Conservation (phyloP, 2,113 vertebrate genomes). For the Aspiorhynchus laticeps region DNA sequence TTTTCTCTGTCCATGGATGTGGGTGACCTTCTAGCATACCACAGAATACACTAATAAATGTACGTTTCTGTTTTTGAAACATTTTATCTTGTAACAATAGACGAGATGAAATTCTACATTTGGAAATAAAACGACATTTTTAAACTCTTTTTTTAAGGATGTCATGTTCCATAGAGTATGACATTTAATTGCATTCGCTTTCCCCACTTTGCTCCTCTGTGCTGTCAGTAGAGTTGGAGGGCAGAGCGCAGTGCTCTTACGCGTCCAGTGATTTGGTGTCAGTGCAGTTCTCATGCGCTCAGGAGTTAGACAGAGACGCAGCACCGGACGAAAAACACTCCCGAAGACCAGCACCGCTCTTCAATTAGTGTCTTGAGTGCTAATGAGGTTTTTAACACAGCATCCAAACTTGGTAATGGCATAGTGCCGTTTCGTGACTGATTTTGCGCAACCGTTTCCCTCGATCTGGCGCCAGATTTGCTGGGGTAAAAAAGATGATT, state of each 20-base stretch:
- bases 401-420: background rate
- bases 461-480: slow-evolving; percentile 33
- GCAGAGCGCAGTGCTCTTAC: slow-evolving; percentile 34
- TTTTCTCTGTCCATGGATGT: too few relatives aligned
- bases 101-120: too few relatives aligned
- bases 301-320: slow-evolving; percentile 30
- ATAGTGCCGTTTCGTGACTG: slow-evolving; percentile 1
- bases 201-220: background rate
- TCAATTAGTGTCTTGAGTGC: slow-evolving; percentile 2
- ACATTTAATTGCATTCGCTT: background rate
- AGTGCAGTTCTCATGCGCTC: slow-evolving; percentile 36
- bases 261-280: slow-evolving; percentile 13
- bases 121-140: too few relatives aligned
- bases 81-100: background rate
- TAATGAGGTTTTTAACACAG: slow-evolving; percentile 2
- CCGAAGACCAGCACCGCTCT: slow-evolving; percentile 2
- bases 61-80: background rate
- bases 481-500: slow-evolving; percentile 45
- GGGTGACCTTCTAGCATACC: background rate
- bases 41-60: too few relatives aligned
- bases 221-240: slow-evolving; percentile 35
- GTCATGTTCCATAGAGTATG: background rate
- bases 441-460: slow-evolving; percentile 41
- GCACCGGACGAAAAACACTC: background rate
- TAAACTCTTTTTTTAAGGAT: background rate